Conservation (phyloP, 1,140 invertebrate species). For the Lucilia cuprina region DNA sequence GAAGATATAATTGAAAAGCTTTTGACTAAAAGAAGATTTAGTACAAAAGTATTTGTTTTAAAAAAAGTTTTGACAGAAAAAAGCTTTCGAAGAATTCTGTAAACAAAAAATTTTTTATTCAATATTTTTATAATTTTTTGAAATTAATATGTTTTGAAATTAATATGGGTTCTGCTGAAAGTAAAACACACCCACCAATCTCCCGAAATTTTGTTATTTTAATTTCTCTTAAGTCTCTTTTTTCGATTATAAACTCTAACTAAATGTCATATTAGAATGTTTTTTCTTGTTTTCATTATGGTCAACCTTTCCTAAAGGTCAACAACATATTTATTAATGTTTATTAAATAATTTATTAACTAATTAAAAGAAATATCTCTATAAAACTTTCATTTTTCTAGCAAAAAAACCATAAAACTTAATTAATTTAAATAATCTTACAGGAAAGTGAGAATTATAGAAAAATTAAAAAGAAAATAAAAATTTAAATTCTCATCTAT, state of each 20-base stretch:
- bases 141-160: too few species aligned
- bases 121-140: too few species aligned
- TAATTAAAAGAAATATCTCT: neutral
- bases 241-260: neutral
- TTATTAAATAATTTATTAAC: neutral
- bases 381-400: slow-evolving; percentile 10
- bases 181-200: too few species aligned
- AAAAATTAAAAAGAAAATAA: neutral
- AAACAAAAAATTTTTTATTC: too few species aligned
- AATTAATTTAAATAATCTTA: neutral
- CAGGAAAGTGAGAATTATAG: neutral
- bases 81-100: too few species aligned
- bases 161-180: too few species aligned
- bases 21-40: too few species aligned
- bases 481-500: neutral
- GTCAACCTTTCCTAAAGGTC: neutral
- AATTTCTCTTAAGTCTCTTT: neutral
- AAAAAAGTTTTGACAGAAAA: too few species aligned
- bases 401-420: neutral
- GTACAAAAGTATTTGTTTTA: too few species aligned
- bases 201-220: too few species aligned
- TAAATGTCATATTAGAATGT: too few species aligned
- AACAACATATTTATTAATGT: neutral
- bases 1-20: too few species aligned
- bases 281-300: neutral